Evolutionary conservation across 2,797 vertebrate genomes (phyloP), one percentile per base, ranked within the genome.

Genomic region (Forpus xanthops): DNA sequence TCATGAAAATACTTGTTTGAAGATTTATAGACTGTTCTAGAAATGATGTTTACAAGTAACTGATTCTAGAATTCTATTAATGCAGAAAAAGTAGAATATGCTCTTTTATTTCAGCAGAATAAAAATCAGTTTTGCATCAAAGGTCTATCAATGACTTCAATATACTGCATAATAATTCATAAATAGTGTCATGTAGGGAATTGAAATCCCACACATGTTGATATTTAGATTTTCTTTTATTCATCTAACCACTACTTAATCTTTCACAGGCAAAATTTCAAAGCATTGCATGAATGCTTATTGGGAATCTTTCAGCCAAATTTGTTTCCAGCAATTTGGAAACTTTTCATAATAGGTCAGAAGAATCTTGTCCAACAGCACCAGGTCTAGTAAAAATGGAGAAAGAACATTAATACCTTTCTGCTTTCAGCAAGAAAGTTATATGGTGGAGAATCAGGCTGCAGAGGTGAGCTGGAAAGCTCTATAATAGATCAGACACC

Each of bases 191-290:
- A 97, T 91, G 45, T 33, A 96, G 61, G 37, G 25, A 89, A 35
- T 5, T 56, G 28, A 90, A 95, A 96, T 83, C 70, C 66, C 70
- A 89, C 62, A 74, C 64, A 93, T 92, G 73, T 85, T 92, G 42
- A 66, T 93, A 47, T 85, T 41, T 81, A 95, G 84, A 49, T 96
- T 95, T 96, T 84, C 66, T 96, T 96, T 96, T 95, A 93, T 92
- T 94, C 79, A 75, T 85, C 77, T 93, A 86, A 94, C 76, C 31
- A 81, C 53, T 93, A 72, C 93, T 79, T 95, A 92, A 95, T 87
- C 25, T 92, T 92, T 96, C 82, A 74, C 55, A 94, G 79, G 41
- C 50, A 92, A 80, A 90, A 83, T 92, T 92, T 96, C 44, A 58
- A 68, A 77, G 50, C 31, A 70, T 45, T 90, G 18, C 20, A 61